These are phyloP conservation scores for Atherinomorus stipes DNA, from an alignment of 2,113 vertebrate species.

Conservation along the genomic window DNA sequence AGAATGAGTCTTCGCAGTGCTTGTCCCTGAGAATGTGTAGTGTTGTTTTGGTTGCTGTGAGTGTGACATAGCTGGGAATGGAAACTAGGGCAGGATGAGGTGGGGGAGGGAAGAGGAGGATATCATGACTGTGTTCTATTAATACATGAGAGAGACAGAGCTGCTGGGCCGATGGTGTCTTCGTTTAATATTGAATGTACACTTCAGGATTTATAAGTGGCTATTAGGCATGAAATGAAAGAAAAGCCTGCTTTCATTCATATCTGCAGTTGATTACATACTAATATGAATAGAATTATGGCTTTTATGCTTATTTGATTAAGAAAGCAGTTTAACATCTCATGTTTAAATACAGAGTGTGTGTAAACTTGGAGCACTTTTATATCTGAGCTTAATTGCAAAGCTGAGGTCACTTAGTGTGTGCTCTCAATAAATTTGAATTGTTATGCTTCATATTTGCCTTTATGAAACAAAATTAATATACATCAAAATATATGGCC, in stretches of 20 bases:
- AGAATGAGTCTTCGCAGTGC: constrained; percentile 39
- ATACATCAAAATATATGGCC: background rate
- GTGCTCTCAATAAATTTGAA: background rate
- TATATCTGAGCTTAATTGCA: constrained; percentile 18
- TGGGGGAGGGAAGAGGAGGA: constrained; percentile 10
- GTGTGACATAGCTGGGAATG: constrained; percentile 74
- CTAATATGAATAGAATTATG: constrained; percentile 30
- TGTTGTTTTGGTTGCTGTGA: constrained; percentile 69
- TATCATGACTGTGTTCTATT: constrained; percentile 91
- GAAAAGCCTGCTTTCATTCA: constrained; percentile 39
- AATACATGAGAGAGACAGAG: constrained; percentile 88
- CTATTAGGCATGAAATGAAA: constrained; percentile 48
- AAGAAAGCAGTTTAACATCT: constrained; percentile 40
- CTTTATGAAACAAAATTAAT: background rate
- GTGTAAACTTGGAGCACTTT: background rate
- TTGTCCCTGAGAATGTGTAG: constrained; percentile 46
- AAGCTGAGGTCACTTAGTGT: background rate
- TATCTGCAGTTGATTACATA: constrained; percentile 10
- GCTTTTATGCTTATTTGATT: constrained; percentile 26
- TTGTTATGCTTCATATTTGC: background rate
- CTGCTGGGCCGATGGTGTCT: constrained; percentile 75
- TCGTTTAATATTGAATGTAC: constrained; percentile 63
- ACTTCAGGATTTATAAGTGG: constrained; percentile 54
- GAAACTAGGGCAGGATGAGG: constrained; percentile 76
- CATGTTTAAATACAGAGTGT: constrained; percentile 54